Evolutionary conservation across 2,113 vertebrate species (phyloP).

Genomic region (Eptesicus fuscus): DNA sequence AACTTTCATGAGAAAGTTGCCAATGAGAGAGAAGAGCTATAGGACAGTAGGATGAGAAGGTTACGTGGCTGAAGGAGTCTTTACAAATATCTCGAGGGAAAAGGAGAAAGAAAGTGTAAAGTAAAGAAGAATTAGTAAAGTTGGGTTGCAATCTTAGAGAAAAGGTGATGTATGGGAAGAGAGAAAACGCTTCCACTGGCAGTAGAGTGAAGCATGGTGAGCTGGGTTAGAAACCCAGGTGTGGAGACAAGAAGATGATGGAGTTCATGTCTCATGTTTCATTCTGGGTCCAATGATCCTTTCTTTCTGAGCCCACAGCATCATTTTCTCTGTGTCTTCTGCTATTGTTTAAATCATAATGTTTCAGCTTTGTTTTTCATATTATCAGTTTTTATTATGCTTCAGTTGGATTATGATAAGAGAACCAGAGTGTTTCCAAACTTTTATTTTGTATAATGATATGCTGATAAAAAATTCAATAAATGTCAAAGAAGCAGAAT

Average conservation of each 20-base stretch:
- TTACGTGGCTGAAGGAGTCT: background rate
- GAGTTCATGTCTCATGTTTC: background rate
- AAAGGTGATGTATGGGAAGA: background rate
- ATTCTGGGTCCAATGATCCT: background rate
- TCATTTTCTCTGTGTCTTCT: background rate
- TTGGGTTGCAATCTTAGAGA: background rate
- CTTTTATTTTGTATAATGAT: constrained; percentile 9
- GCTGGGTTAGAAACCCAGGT: background rate
- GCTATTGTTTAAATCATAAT: background rate
- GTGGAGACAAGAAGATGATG: background rate
- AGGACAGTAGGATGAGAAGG: background rate
- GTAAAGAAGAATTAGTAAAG: background rate
- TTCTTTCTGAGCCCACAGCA: background rate
- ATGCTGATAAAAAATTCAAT: constrained; percentile 7
- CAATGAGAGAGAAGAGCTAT: background rate
- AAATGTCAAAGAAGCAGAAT: background rate
- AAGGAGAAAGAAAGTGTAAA: background rate
- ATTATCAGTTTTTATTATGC: background rate
- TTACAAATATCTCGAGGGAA: background rate
- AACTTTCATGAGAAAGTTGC: background rate
- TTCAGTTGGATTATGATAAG: background rate
- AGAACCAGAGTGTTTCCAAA: background rate
- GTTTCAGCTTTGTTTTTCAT: background rate
- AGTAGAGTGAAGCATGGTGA: background rate
- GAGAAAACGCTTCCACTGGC: background rate